These are phyloP conservation scores for Lycia hirtaria DNA, from an alignment of 2,888 invertebrate genomes.

Conservation along the genomic window DNA sequence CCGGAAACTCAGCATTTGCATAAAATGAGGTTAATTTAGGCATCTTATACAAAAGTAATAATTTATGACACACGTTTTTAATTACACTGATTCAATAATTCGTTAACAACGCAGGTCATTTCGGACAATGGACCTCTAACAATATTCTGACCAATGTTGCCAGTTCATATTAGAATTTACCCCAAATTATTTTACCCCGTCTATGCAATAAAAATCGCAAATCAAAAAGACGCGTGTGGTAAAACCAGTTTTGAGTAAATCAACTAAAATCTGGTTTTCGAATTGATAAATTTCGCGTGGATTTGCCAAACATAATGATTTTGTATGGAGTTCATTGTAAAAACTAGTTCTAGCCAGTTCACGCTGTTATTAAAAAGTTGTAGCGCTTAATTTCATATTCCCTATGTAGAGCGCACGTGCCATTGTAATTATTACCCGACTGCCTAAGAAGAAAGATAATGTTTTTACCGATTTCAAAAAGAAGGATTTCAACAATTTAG, in stretches of 20 bases:
- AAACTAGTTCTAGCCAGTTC: slow-evolving; percentile 65
- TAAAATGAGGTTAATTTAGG: not conserved
- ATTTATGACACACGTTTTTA: slow-evolving; percentile 60
- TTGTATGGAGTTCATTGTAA: slow-evolving; percentile 65
- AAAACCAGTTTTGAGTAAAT: slow-evolving; percentile 64
- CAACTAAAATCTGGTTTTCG: slow-evolving; percentile 74
- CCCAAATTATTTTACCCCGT: slow-evolving; percentile 41
- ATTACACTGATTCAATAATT: slow-evolving; percentile 78
- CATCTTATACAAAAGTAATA: slow-evolving; percentile 33
- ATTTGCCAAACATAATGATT: slow-evolving; percentile 75
- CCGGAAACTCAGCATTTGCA: no score
- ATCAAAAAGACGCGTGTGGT: slow-evolving; percentile 76
- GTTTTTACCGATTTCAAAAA: no score
- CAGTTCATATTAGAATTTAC: slow-evolving; percentile 39
- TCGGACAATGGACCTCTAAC: slow-evolving; percentile 66
- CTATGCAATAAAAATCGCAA: slow-evolving; percentile 59
- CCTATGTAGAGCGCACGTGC: not conserved
- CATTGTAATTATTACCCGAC: no score
- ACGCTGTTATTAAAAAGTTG: slow-evolving; percentile 57
- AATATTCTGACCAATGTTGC: slow-evolving; percentile 61
- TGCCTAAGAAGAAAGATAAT: no score
- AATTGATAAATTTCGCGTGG: slow-evolving; percentile 65
- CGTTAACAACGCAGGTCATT: slow-evolving; percentile 75
- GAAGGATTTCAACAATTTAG: no score
- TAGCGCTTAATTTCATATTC: slow-evolving; percentile 23